Evolutionary conservation across 2,888 invertebrate species (phyloP), one percentile per base, ranked within the genome.

Genomic region (Microdon myrmicae): DNA sequence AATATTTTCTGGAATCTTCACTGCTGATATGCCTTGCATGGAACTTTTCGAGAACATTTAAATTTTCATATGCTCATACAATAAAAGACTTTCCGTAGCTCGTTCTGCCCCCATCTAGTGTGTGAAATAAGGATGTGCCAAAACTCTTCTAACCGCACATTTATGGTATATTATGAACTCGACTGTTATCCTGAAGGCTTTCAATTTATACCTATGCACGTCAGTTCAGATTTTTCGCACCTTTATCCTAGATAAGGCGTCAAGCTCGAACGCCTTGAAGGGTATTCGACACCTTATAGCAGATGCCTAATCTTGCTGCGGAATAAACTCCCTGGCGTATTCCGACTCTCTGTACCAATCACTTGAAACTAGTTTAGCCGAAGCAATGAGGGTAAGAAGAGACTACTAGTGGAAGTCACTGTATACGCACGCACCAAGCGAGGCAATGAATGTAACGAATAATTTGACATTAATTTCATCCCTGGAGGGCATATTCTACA

Each of bases 391-490:
- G 20, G 6, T 10, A 41, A 41, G 4, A 43, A 41, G n/a, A n/a
- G n/a, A 28, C 12, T 29, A 29, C 6, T 4, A 31, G 41, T 61
- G 51, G 47, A 54, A 12, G 34, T 49, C 43, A n/a, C n/a, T n/a
- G n/a, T n/a, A n/a, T n/a, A n/a, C 14, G 12, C 47, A 43, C 53
- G 64, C 47, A 64, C 56, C 51, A 58, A 49, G 64, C 55, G 45
- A 47, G 32, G 32, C 34, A 28, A 29, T 12, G 23, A 31, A 51
- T 47, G 51, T 47, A 41, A 34, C 31, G 45, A 55, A 56, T 64
- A 64, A 64, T 64, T 64, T 64, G 64, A 64, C 64, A 53, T 53
- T 64, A 58, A 64, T 58, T 53, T 47, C 39, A 38, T 64, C 56
- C 64, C 64, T 41, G 32, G 51, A 53, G 64, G 61, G 37, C 28